Evolutionary conservation across 2,113 vertebrate genomes (phyloP), one percentile per base, ranked within the genome.

Genomic region (Anoura caudifer): DNA sequence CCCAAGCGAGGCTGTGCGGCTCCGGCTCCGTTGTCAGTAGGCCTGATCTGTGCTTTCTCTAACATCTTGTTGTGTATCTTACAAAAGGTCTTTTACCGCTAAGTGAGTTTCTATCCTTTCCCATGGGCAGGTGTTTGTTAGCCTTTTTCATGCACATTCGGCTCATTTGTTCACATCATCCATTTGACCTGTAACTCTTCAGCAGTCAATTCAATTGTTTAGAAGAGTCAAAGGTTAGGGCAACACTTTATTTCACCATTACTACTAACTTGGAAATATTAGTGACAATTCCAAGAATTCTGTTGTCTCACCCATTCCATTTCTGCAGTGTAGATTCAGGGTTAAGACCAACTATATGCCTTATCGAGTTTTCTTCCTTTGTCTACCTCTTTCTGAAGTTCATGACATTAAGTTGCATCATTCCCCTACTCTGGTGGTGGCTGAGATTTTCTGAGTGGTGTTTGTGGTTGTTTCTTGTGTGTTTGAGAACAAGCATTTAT

Each of bases 11-110:
- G 26, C 24, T 59, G 1, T 36, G 47, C 36, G 14, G 45, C 9
- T 1, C 2, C 36, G 14, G 45, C 9, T 1, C 2, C 15, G 3
- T 2, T 22, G 36, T 36, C 24, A 14, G 36, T 43, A 24, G 22
- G 17, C 16, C 73, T 70, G 1, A 31, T 24, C 20, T 50, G 0
- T 33, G 22, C 28, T 84, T 41, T 45, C 79, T n/a, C 36, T 38
- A 7, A 82, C 73, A 50, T 77, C 76, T n/a, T 76, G 45, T 36
- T 38, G 20, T 36, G 19, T 41, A 36, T 69, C n/a, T 59, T 52
- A 36, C 15, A 5, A 6, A n/a, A 12, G 0, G 6, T 45, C 80
- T 28, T 89, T 11, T 9, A 38, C 54, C 36, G n/a, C 31, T 20
- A n/a, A 69, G 15, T 70, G 36, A 56, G 43, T 47, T 36, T 43